Percentiles rank a stretch among this genome's conserved stretches.
Evolutionary conservation across 2,888 invertebrate species (phyloP).

Genomic region (Heliconius ismenius): DNA sequence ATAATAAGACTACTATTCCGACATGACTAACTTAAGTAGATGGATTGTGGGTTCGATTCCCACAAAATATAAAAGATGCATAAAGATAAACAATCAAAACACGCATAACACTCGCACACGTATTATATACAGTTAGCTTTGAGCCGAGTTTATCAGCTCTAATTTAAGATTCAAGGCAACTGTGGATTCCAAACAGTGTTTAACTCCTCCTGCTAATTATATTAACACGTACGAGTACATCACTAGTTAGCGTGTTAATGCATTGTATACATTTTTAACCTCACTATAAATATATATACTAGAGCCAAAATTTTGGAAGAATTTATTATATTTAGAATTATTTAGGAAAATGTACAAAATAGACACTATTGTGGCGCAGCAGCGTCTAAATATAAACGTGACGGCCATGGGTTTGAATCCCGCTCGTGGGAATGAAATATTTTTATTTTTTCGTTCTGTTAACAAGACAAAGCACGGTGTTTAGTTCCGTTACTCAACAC

Average conservation of each 20-base stretch:
- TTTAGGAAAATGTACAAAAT: too few relatives aligned
- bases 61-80: neutral
- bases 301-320: too few relatives aligned
- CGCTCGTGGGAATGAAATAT: too few relatives aligned
- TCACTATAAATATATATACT: neutral
- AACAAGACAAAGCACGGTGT: too few relatives aligned
- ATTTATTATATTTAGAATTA: too few relatives aligned
- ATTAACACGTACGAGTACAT: slow-evolving; percentile 4
- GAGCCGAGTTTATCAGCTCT: slow-evolving; percentile 22
- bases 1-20: too few relatives aligned
- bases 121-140: neutral
- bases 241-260: slow-evolving; percentile 10
- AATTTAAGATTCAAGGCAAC: slow-evolving; percentile 13
- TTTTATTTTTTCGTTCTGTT: too few relatives aligned
- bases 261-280: neutral
- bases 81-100: neutral
- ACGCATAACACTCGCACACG: neutral
- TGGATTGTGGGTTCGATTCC: neutral
- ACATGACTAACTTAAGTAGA: neutral
- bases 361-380: too few relatives aligned
- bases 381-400: too few relatives aligned
- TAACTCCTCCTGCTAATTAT: slow-evolving; percentile 19
- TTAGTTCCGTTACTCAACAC: too few relatives aligned
- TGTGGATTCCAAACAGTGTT: slow-evolving; percentile 13
- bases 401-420: too few relatives aligned